Conservation (phyloP, 30 jellyfish, hydroid and myxozoan genomes). For the Aurelia coerulea region DNA sequence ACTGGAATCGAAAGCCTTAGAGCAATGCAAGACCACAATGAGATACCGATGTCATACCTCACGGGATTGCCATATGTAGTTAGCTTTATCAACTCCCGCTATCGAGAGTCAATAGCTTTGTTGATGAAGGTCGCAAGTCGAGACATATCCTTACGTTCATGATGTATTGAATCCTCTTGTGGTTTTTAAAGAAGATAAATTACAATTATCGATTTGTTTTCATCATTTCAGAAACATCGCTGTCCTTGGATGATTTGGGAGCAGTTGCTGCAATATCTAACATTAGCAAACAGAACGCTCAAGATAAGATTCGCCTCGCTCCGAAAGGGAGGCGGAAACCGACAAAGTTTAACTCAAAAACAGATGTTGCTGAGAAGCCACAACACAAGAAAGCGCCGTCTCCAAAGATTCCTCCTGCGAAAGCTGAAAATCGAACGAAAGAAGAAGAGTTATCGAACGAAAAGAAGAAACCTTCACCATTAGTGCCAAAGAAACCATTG, state of each 20-base stretch:
- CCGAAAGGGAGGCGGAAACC: constrained; percentile 89
- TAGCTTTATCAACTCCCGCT: too few relatives aligned
- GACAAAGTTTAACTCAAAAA: constrained; percentile 48
- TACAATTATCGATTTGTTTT: not conserved
- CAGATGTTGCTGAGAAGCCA: constrained; percentile 4
- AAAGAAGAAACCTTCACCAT: not conserved
- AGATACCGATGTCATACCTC: too few relatives aligned
- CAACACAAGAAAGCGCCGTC: constrained; percentile 1
- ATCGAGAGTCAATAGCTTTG: too few relatives aligned
- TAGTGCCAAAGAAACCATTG: not conserved
- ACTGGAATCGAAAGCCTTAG: too few relatives aligned
- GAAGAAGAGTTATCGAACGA: too few relatives aligned
- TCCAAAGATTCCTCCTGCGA: not conserved
- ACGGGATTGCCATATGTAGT: too few relatives aligned
- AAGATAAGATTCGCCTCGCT: constrained; percentile 87
- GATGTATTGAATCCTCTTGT: too few relatives aligned
- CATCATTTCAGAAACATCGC: not conserved
- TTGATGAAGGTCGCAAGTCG: too few relatives aligned
- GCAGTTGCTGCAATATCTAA: constrained; percentile 13
- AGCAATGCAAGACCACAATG: too few relatives aligned
- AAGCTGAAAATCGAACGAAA: too few relatives aligned
- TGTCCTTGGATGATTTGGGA: constrained; percentile 28
- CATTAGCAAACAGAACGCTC: constrained; percentile 56
- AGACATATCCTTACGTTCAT: too few relatives aligned
- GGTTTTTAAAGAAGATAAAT: too few relatives aligned